Percentiles rank a stretch among this genome's conserved stretches.
These are phyloP conservation scores for Drosophila percnosoma DNA, from an alignment of 2,888 invertebrate species.

Conservation along the genomic window DNA sequence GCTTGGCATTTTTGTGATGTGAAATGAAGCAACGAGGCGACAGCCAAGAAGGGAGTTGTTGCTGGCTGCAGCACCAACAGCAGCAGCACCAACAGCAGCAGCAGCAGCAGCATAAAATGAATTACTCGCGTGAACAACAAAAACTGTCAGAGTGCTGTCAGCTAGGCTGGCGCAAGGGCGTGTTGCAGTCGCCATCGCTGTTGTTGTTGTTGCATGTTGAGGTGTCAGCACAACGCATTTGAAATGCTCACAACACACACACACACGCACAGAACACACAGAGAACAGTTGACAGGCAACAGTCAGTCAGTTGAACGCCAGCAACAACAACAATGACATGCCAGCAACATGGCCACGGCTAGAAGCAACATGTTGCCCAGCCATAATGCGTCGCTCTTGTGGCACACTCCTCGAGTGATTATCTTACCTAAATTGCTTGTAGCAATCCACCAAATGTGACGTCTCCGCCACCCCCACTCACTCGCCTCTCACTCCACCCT, in stretches of 20 bases:
- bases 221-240: constrained; percentile 81
- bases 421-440: constrained; percentile 80
- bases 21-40: constrained; percentile 82
- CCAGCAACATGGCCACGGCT: constrained; percentile 47
- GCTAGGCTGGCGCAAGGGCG: constrained; percentile 62
- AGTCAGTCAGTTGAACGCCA: constrained; percentile 59
- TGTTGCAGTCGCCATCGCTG: constrained; percentile 30
- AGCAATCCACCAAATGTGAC: constrained; percentile 74
- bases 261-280: constrained; percentile 29
- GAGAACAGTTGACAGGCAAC: constrained; percentile 73
- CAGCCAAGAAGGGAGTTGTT: constrained; percentile 72
- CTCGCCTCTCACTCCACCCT: constrained; percentile 3
- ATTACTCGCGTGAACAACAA: constrained; percentile 84
- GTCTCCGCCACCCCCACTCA: constrained; percentile 11
- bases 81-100: constrained; percentile 29
- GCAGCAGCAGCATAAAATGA: constrained; percentile 81
- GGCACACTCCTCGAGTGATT: constrained; percentile 62
- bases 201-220: constrained; percentile 57
- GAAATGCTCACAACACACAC: constrained; percentile 62
- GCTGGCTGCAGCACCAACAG: constrained; percentile 34
- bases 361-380: constrained; percentile 66
- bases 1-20: constrained; percentile 81
- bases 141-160: constrained; percentile 84
- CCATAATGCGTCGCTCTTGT: constrained; percentile 20
- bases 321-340: constrained; percentile 29